These are phyloP conservation scores for Ditula angustiorana DNA, from an alignment of 2,888 invertebrate species.

Conservation along the genomic window DNA sequence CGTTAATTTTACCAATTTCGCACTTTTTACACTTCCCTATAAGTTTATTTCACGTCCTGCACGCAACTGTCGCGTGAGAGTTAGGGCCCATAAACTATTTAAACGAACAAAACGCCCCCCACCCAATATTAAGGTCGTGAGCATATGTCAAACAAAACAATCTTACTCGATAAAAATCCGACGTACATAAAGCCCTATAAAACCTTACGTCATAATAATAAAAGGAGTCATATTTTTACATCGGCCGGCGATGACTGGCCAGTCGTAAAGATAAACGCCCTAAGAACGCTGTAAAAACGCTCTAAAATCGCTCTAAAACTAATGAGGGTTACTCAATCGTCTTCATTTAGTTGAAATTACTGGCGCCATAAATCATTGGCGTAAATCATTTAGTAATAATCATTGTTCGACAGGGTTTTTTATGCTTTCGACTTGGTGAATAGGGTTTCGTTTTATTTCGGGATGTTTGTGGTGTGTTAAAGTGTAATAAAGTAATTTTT, in stretches of 20 bases:
- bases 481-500: neutral
- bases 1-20: too few relatives aligned
- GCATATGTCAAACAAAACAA: neutral
- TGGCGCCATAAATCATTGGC: constrained; percentile 20
- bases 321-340: constrained; percentile 36
- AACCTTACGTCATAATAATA: constrained; percentile 20
- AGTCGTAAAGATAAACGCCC: constrained; percentile 32
- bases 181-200: constrained; percentile 12
- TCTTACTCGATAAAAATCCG: constrained; percentile 7
- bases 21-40: too few relatives aligned
- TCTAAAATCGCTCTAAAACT: constrained; percentile 23
- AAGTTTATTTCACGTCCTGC: neutral
- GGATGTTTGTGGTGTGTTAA: neutral
- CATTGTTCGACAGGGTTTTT: neutral
- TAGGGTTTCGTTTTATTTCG: neutral
- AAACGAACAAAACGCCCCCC: neutral
- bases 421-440: neutral
- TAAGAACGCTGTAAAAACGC: constrained; percentile 20
- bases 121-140: neutral
- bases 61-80: neutral
- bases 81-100: neutral
- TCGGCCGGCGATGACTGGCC: constrained; percentile 20
- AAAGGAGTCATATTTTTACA: constrained; percentile 25
- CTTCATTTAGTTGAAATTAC: constrained; percentile 24
- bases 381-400: constrained; percentile 22